Base-by-base conservation (phyloP, 92 coral and sea anemone species). In the Epizoanthus rinbou region DNA sequence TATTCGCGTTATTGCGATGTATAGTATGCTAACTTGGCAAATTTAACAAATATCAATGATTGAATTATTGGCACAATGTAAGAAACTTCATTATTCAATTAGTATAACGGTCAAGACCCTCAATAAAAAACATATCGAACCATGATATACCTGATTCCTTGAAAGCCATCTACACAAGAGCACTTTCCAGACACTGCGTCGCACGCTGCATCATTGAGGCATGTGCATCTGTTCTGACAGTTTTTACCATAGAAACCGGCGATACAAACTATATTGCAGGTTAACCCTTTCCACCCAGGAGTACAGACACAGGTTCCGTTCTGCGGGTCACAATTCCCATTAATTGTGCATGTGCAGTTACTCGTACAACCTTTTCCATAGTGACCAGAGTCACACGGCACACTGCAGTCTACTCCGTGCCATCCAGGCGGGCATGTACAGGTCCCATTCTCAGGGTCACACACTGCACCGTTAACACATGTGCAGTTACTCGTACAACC, bases 351-450 rank as follows among this genome's bases (percentile, higher is more conserved):
- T 25, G 81, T 41, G 81, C 98, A 94, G 24, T 21, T 50, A 43
- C 75, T 79, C 4, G 86, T 16, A 84, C 98, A 94, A 62, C 80
- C 71, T 76, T 68, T 70, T 59, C 98, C 98, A 85, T 94, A 94
- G 89, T 78, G 66, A 80, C 94, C 96, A 11, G n/a, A 3, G 19
- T 86, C 83, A 66, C 98, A 94, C 41, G 96, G 84, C 65, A 92
- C 90, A 5, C 85, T 23, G 66, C 98, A 94, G 33, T 80, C 68
- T 58, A 41, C 74, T 41, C 98, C 98, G 71, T 80, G 92, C 92
- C 89, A 94, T 52, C 98, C 98, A 70, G 96, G 70, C 16, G 94
- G 90, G 47, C 98, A 94, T n/a, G 56, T 73, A 33, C 96, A 94
- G 9, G 69, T 79, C 8, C 98, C 98, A 7, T 81, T 80, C 54